phyloP scores from a whole-genome alignment of 2,797 vertebrate species.

The Monodelphis domestica region DNA sequence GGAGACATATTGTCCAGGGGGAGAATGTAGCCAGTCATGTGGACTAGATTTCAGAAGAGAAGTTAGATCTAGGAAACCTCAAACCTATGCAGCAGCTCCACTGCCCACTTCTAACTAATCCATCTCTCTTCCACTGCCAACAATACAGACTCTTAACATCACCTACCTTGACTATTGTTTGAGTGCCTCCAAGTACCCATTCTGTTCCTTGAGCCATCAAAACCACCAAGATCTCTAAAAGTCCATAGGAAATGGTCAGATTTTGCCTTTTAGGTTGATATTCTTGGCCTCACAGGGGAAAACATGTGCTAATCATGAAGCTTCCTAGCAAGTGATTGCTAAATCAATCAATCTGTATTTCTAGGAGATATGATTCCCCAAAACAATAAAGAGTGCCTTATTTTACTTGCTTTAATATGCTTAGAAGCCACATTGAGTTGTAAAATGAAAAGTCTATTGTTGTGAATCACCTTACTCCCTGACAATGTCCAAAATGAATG shows the following conservation, averaged over 20 bases:
- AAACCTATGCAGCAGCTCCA: neutral
- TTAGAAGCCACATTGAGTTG: neutral
- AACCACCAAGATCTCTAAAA: too few species aligned
- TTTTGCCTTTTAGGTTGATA: neutral
- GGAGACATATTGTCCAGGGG: neutral
- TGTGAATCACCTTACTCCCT: neutral
- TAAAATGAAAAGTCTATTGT: neutral
- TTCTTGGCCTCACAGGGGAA: neutral
- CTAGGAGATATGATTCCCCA: neutral
- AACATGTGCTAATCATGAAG: neutral
- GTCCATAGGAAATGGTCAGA: too few species aligned
- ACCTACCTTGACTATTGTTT: neutral
- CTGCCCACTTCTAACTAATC: neutral
- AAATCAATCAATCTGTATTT: neutral
- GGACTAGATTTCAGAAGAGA: neutral
- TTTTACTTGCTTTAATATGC: neutral
- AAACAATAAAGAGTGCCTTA: neutral
- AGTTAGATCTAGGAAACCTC: neutral
- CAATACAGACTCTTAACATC: neutral
- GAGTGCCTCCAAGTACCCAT: neutral
- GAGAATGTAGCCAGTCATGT: neutral
- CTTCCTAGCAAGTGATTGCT: neutral
- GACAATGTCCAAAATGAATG: neutral
- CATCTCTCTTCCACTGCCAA: neutral
- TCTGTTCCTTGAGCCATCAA: too few species aligned